Conservation (phyloP, 2,797 vertebrate species). For the Pangasius krempfi region DNA sequence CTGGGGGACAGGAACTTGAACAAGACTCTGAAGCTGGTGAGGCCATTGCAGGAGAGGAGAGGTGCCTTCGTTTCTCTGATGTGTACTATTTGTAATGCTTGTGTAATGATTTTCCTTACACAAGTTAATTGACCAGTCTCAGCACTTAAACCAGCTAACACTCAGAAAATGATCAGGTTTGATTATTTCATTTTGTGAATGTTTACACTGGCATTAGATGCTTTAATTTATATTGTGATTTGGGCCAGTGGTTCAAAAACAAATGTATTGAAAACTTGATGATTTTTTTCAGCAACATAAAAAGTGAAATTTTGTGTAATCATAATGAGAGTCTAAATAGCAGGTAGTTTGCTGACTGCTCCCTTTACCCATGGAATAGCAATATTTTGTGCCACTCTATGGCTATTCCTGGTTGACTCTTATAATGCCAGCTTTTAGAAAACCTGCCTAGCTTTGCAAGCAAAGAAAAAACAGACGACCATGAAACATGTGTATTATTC, state of each 20-base stretch:
- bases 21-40: neutral
- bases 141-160: slow-evolving; percentile 24
- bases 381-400: slow-evolving; percentile 14
- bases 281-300: slow-evolving; percentile 11
- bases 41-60: neutral
- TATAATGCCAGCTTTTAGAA: slow-evolving; percentile 42
- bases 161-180: slow-evolving; percentile 36
- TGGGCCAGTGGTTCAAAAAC: slow-evolving; percentile 1
- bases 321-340: slow-evolving; percentile 14
- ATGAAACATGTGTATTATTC: slow-evolving; percentile 62
- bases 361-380: slow-evolving; percentile 22
- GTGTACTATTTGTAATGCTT: slow-evolving; percentile 34
- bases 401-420: slow-evolving; percentile 28
- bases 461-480: slow-evolving; percentile 52
- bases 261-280: neutral
- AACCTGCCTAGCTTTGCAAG: slow-evolving; percentile 52
- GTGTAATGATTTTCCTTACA: slow-evolving; percentile 33
- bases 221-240: slow-evolving; percentile 32
- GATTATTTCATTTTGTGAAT: slow-evolving; percentile 28
- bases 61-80: slow-evolving; percentile 35
- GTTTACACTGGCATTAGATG: slow-evolving; percentile 21
- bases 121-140: slow-evolving; percentile 27
- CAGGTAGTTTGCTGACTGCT: slow-evolving; percentile 9
- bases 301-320: slow-evolving; percentile 6
- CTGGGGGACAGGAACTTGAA: slow-evolving; percentile 6